These are phyloP conservation scores for Trypoxylon attenuatum DNA, from an alignment of 2,888 invertebrate genomes.

Conservation along the genomic window DNA sequence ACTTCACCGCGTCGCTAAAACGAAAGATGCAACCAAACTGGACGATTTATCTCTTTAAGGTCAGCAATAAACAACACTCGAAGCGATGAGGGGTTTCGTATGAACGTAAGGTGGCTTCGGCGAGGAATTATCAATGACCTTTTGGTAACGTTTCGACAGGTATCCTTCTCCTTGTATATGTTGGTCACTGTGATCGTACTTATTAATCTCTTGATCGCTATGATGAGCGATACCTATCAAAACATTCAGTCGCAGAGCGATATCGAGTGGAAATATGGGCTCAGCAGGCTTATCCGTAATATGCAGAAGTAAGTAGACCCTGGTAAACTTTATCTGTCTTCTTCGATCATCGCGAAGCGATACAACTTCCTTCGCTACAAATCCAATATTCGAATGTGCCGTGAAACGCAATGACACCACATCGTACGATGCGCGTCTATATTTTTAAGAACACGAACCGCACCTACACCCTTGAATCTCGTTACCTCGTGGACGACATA, in stretches of 20 bases:
- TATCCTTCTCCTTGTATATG: conserved; percentile 95
- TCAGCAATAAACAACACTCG: conserved; percentile 52
- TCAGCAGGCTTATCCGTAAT: conserved; percentile 84
- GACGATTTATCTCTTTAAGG: conserved; percentile 92
- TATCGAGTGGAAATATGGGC: conserved; percentile 86
- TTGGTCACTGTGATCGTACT: conserved; percentile 98
- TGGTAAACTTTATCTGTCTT: background rate
- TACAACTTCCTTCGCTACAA: too few species aligned
- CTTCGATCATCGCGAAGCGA: too few species aligned
- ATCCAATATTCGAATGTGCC: too few species aligned
- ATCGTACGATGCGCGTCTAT: background rate
- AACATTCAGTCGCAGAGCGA: conserved; percentile 91
- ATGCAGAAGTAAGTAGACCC: conserved; percentile 78
- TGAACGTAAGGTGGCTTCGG: background rate
- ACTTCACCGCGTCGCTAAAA: conserved; percentile 71
- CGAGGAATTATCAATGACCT: conserved; percentile 11
- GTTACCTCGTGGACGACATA: conserved; percentile 78
- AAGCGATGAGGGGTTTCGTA: too few species aligned
- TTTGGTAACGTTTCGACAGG: conserved; percentile 46
- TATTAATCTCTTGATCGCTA: conserved; percentile 99
- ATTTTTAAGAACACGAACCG: conserved; percentile 77
- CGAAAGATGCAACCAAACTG: conserved; percentile 82
- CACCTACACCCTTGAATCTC: conserved; percentile 83
- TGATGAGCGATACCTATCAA: conserved; percentile 99
- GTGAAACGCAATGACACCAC: too few species aligned